Conservation (phyloP, 2,113 vertebrate species). For the Poeciliopsis occidentalis region DNA sequence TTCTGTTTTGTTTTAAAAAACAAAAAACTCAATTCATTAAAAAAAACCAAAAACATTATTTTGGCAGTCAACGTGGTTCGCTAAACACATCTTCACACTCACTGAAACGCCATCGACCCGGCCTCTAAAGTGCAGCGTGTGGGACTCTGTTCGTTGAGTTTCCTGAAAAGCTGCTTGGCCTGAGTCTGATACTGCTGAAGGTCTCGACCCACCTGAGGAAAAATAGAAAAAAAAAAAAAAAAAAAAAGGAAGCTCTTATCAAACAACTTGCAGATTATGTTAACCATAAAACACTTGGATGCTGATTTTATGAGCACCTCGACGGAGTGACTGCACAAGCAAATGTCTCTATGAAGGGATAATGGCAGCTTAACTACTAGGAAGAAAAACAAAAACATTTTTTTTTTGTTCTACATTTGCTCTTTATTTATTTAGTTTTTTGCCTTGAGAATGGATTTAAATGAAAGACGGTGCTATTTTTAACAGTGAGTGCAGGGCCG, state of each 20-base stretch:
- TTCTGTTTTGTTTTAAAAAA: no score
- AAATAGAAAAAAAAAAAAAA: background rate
- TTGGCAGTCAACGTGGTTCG: background rate
- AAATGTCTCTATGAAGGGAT: background rate
- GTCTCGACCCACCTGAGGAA: constrained; percentile 89
- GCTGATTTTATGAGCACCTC: background rate
- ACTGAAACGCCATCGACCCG: constrained; percentile 95
- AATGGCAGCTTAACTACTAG: background rate
- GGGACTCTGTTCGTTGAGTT: constrained; percentile 96
- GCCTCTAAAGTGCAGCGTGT: constrained; percentile 95
- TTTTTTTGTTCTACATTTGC: background rate
- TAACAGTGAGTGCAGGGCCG: constrained; percentile 1
- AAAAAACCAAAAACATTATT: no score
- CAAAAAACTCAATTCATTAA: no score
- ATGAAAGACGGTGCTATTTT: constrained; percentile 18
- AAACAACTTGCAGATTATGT: background rate
- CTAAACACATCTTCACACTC: constrained; percentile 71
- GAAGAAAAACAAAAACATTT: constrained; percentile 9
- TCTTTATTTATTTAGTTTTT: constrained; percentile 7
- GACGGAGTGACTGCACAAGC: background rate
- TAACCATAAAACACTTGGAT: background rate
- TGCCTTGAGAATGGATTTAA: constrained; percentile 9
- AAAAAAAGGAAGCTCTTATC: background rate
- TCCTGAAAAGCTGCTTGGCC: constrained; percentile 96
- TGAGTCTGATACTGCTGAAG: constrained; percentile 98